These are phyloP conservation scores for Ranitomeya imitator DNA, from an alignment of 2,113 vertebrate species.

Conservation along the genomic window DNA sequence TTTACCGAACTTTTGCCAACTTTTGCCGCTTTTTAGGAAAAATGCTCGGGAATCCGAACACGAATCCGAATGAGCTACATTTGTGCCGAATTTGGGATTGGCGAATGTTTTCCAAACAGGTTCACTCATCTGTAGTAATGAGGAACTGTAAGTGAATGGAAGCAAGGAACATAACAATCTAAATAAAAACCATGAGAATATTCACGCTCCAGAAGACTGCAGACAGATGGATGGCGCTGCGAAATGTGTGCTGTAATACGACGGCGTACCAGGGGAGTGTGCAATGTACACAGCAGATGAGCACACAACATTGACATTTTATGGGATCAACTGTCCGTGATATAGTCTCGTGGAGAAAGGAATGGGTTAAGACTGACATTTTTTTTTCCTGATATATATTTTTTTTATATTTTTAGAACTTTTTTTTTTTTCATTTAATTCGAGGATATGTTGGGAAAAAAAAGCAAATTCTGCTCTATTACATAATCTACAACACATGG, in stretches of 20 bases:
- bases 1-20: too few species aligned
- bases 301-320: not conserved
- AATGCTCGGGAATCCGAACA: too few species aligned
- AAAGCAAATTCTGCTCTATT: not conserved
- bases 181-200: constrained; percentile 1
- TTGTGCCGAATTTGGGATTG: too few species aligned
- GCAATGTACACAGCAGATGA: constrained; percentile 34
- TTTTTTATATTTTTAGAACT: not conserved
- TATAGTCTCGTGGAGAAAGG: not conserved
- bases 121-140: not conserved
- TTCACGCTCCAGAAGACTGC: not conserved
- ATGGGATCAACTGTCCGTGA: not conserved
- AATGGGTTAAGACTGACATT: not conserved
- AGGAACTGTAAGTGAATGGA: not conserved
- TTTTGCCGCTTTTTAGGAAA: too few species aligned
- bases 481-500: not conserved
- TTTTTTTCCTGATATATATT: not conserved
- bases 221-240: constrained; percentile 16
- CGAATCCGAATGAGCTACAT: too few species aligned
- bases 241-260: not conserved
- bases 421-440: not conserved
- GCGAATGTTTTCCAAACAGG: too few species aligned
- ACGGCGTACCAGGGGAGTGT: not conserved
- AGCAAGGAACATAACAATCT: not conserved
- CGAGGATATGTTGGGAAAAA: not conserved